Evolutionary conservation across 2,888 invertebrate genomes (phyloP).

Genomic region (Frankliniella fusca): DNA sequence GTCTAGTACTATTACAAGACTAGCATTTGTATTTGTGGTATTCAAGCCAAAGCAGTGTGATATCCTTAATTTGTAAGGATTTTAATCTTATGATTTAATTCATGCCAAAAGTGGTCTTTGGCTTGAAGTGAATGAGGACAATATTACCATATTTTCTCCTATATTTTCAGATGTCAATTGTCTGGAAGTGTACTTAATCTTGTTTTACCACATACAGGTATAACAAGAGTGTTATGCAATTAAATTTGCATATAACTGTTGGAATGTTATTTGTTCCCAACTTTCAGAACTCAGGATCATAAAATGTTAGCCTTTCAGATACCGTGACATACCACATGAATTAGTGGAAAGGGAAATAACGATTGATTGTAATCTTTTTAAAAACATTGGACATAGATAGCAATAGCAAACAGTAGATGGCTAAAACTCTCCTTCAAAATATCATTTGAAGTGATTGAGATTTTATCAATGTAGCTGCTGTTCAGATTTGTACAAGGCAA

Average conservation of each 20-base stretch:
- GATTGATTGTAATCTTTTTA: not conserved
- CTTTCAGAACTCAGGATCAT: not conserved
- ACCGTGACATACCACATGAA: not conserved
- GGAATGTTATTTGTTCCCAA: not conserved
- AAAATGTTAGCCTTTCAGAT: not conserved
- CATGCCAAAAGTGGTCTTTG: slow-evolving; percentile 9
- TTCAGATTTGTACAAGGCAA: not conserved
- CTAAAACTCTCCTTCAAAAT: not conserved
- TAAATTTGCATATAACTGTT: not conserved
- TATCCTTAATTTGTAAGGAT: slow-evolving; percentile 18
- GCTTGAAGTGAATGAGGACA: slow-evolving; percentile 5
- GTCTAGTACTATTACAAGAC: not conserved
- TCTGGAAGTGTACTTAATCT: not conserved
- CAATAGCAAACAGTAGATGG: slow-evolving; percentile 9
- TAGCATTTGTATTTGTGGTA: not conserved
- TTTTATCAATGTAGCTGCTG: slow-evolving; percentile 16
- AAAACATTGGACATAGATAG: not conserved
- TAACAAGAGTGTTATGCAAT: not conserved
- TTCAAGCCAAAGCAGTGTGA: slow-evolving; percentile 19
- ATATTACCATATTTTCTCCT: slow-evolving; percentile 21
- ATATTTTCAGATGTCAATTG: slow-evolving; percentile 11
- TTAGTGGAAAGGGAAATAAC: not conserved
- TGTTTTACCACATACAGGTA: not conserved
- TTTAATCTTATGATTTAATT: not conserved
- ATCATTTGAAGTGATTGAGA: slow-evolving; percentile 10